phyloP scores from a whole-genome alignment of 2,113 vertebrate species.

The Microcebus jonahi region DNA sequence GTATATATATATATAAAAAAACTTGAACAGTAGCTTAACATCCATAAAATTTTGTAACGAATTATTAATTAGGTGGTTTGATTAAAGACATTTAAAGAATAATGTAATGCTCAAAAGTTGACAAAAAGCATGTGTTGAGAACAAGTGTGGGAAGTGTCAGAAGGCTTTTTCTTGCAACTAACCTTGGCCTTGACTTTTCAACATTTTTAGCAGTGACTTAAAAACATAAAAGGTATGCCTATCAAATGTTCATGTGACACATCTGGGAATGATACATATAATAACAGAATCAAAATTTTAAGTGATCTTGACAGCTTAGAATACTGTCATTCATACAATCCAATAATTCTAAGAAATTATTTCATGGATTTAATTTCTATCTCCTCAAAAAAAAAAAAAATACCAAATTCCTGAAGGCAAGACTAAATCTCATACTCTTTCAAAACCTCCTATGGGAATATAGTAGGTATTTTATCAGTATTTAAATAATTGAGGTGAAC shows the following conservation, averaged over 20 bases:
- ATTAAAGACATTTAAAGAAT: not conserved
- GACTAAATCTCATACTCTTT: not conserved
- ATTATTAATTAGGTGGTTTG: slow-evolving; percentile 31
- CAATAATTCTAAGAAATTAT: slow-evolving; percentile 57
- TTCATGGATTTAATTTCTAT: slow-evolving; percentile 53
- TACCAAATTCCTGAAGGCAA: slow-evolving; percentile 29
- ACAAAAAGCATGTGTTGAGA: not conserved
- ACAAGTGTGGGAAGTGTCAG: not conserved
- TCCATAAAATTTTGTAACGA: slow-evolving; percentile 5
- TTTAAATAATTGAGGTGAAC: slow-evolving; percentile 12
- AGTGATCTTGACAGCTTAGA: slow-evolving; percentile 78
- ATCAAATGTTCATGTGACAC: slow-evolving; percentile 73
- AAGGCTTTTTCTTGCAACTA: not conserved
- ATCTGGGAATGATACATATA: slow-evolving; percentile 77
- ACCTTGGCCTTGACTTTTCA: slow-evolving; percentile 61
- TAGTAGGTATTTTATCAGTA: not conserved
- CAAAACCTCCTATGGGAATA: not conserved
- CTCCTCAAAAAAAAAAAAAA: slow-evolving; percentile 12
- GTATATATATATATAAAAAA: not conserved
- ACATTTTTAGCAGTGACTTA: slow-evolving; percentile 69
- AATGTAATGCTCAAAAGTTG: not conserved
- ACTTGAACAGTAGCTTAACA: not conserved
- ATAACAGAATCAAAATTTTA: slow-evolving; percentile 78
- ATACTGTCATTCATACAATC: slow-evolving; percentile 72
- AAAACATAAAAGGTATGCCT: slow-evolving; percentile 67